These are phyloP conservation scores for Takifugu rubripes DNA, from an alignment of 2,797 vertebrate genomes.

Conservation along the genomic window DNA sequence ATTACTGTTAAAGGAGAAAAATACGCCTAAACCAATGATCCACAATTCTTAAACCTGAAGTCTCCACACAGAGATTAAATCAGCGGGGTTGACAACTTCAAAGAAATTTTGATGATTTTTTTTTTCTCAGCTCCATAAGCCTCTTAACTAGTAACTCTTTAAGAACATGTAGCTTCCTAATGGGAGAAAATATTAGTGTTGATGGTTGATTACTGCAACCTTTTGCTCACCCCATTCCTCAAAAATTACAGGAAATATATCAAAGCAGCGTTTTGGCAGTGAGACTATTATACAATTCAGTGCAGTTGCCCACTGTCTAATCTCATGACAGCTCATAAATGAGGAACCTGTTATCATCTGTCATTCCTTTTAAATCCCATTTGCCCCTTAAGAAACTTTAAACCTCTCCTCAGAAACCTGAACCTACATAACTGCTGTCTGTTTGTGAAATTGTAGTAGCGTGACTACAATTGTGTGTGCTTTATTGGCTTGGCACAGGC, in stretches of 20 bases:
- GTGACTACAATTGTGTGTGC: slow-evolving; percentile 36
- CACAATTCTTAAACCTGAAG: slow-evolving; percentile 31
- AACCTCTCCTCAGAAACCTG: slow-evolving; percentile 35
- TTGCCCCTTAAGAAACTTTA: slow-evolving; percentile 35
- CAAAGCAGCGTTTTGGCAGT: slow-evolving; percentile 53
- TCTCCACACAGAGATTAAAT: slow-evolving; percentile 35
- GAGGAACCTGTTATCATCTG: slow-evolving; percentile 58
- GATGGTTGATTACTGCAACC: slow-evolving; percentile 24
- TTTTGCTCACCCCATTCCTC: slow-evolving; percentile 39
- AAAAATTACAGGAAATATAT: slow-evolving; percentile 63
- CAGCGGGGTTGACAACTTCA: slow-evolving; percentile 50
- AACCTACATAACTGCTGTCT: slow-evolving; percentile 25
- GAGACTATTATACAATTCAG: slow-evolving; percentile 52
- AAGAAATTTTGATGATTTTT: slow-evolving; percentile 58
- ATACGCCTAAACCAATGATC: slow-evolving; percentile 31
- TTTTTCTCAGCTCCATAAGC: slow-evolving; percentile 59
- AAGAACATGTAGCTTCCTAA: slow-evolving; percentile 53
- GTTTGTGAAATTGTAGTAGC: slow-evolving; percentile 27
- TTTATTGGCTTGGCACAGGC: slow-evolving; percentile 5
- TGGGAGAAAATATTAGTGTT: slow-evolving; percentile 44
- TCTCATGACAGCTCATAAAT: slow-evolving; percentile 58
- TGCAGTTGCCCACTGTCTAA: slow-evolving; percentile 57
- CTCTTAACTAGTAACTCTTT: slow-evolving; percentile 56
- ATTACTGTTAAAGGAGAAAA: slow-evolving; percentile 8
- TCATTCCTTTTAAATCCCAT: slow-evolving; percentile 56